Evolutionary conservation across 2,797 vertebrate species (phyloP).

Genomic region (Orestias chungarensis): DNA sequence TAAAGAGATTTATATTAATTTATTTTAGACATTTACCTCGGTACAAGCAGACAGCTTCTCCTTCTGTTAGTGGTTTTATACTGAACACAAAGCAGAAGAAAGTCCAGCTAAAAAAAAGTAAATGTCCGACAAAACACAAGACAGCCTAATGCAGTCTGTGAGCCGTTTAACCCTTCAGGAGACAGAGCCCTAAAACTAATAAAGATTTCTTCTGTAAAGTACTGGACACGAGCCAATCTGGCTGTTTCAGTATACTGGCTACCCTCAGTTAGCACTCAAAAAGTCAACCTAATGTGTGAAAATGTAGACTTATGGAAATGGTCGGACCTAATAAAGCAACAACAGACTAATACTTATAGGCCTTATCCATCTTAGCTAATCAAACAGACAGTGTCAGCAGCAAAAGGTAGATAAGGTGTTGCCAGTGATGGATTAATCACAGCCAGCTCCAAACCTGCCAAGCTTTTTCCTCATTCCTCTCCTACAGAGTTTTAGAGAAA

Average conservation of each 20-base stretch:
- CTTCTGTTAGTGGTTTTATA: neutral
- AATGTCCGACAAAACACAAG: neutral
- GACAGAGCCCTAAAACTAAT: constrained; percentile 11
- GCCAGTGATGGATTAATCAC: no score
- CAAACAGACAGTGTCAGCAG: neutral
- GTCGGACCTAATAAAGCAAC: neutral
- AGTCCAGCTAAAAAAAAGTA: neutral
- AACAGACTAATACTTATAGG: neutral
- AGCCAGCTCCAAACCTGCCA: no score
- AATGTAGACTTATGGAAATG: neutral
- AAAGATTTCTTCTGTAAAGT: constrained; percentile 11
- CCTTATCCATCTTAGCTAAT: neutral
- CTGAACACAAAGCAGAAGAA: neutral
- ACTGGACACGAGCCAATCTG: constrained; percentile 26
- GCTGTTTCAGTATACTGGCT: constrained; percentile 3
- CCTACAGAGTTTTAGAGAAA: no score
- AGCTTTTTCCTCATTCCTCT: no score
- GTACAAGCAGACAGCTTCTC: neutral
- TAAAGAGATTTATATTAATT: neutral
- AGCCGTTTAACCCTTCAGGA: constrained; percentile 9
- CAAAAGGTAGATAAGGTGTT: no score
- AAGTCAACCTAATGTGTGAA: neutral
- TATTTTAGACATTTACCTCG: neutral
- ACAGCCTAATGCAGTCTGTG: constrained; percentile 2
- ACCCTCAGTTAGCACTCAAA: neutral